Evolutionary conservation across 2,113 vertebrate species (phyloP).

Genomic region (Vulpes vulpes): DNA sequence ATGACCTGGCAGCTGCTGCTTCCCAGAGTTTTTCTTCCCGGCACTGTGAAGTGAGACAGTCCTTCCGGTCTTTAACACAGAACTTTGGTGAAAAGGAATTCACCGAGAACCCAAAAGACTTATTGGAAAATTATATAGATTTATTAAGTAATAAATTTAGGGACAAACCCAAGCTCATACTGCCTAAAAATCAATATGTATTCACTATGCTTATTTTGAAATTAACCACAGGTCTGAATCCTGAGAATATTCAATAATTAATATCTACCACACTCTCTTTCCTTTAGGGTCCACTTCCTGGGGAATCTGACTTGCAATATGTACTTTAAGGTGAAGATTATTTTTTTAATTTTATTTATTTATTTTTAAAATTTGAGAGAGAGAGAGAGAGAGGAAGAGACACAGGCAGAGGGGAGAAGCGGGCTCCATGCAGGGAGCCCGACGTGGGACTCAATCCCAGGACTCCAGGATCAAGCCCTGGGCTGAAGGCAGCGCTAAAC

Average conservation of each 20-base stretch:
- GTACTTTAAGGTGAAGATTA: background rate
- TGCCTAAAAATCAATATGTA: background rate
- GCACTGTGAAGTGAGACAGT: too few species aligned
- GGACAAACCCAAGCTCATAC: background rate
- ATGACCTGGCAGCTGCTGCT: fast-evolving
- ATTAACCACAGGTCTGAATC: background rate
- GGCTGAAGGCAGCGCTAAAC: too few species aligned
- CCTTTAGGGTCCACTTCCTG: background rate
- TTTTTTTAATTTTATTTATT: background rate
- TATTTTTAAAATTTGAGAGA: too few species aligned
- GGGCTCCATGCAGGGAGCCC: too few species aligned
- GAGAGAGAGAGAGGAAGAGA: too few species aligned
- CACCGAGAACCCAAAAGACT: background rate
- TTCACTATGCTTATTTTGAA: background rate
- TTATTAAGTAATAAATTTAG: background rate
- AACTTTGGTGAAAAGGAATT: background rate
- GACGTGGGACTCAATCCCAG: too few species aligned
- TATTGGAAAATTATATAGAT: background rate
- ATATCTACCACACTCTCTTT: background rate
- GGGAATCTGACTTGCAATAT: background rate
- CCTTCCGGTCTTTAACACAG: background rate
- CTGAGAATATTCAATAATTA: background rate
- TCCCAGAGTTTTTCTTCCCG: background rate
- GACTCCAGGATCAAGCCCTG: too few species aligned
- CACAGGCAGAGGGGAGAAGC: too few species aligned